Percentiles rank a stretch among this genome's conserved stretches.
Evolutionary conservation across 2,888 invertebrate genomes (phyloP).

Genomic region (Diplazon laetatorius): DNA sequence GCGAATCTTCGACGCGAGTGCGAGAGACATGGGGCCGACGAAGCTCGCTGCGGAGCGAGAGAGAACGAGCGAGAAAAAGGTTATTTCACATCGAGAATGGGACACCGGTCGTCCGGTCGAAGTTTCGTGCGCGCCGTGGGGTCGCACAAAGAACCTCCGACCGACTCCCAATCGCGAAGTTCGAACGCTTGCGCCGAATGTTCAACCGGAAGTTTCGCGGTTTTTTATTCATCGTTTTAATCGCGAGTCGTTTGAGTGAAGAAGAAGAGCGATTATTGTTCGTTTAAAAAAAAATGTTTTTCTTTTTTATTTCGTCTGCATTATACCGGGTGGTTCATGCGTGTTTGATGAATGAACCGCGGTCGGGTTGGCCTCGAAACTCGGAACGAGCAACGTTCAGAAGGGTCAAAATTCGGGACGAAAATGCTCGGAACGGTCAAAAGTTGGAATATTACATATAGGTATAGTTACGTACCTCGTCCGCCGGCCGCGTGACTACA

Average conservation of each 20-base stretch:
- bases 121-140: not conserved
- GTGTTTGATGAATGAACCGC: constrained; percentile 17
- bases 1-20: no score
- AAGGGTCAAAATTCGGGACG: no score
- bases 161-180: constrained; percentile 27
- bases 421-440: not conserved
- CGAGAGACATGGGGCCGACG: no score
- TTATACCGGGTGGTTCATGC: constrained; percentile 4
- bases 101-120: not conserved
- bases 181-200: constrained; percentile 5
- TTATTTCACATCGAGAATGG: no score
- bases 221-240: constrained; percentile 30
- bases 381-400: no score
- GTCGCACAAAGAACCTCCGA: constrained; percentile 30
- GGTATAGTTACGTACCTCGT: no score
- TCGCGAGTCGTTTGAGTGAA: not conserved
- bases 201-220: constrained; percentile 34
- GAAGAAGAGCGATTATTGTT: not conserved
- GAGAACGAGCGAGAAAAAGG: no score
- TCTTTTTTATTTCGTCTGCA: not conserved
- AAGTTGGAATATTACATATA: no score
- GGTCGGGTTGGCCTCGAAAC: no score
- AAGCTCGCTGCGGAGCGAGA: no score
- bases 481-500: no score
- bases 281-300: no score